These are phyloP conservation scores for Panopea generosa DNA, from an alignment of 2,888 invertebrate genomes.

Conservation along the genomic window DNA sequence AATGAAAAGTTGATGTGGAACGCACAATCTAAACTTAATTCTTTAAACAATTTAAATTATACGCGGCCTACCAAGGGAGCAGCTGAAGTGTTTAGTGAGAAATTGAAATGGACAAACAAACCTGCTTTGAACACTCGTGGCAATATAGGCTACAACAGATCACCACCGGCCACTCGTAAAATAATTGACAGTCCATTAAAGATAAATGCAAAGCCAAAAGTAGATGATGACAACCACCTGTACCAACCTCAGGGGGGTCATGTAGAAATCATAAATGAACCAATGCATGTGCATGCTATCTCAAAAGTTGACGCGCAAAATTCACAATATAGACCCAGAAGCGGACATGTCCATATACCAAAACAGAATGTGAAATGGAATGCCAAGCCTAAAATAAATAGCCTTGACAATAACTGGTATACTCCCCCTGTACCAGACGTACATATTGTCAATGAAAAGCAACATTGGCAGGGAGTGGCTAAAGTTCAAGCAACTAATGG, in stretches of 20 bases:
- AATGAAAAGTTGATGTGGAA: constrained; percentile 70
- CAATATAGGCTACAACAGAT: constrained; percentile 49
- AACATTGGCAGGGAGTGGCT: constrained; percentile 59
- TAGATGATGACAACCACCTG: constrained; percentile 83
- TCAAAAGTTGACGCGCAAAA: constrained; percentile 77
- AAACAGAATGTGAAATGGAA: constrained; percentile 60
- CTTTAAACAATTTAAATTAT: constrained; percentile 90
- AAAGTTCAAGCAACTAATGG: constrained; percentile 74
- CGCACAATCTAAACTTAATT: constrained; percentile 96
- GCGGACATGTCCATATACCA: constrained; percentile 69
- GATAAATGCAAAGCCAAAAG: constrained; percentile 64
- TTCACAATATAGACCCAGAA: constrained; percentile 69
- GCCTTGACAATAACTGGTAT: constrained; percentile 94
- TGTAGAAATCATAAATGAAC: constrained; percentile 64
- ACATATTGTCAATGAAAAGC: constrained; percentile 59
- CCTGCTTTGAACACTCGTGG: constrained; percentile 65
- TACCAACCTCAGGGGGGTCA: constrained; percentile 90
- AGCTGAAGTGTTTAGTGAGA: constrained; percentile 56
- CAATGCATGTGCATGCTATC: constrained; percentile 52
- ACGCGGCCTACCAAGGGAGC: constrained; percentile 66
- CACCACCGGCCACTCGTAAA: constrained; percentile 54
- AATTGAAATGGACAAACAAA: constrained; percentile 70
- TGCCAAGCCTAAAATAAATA: constrained; percentile 87
- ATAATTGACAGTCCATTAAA: constrained; percentile 55
- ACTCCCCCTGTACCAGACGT: constrained; percentile 87